Base-by-base conservation (phyloP, 2,888 invertebrate genomes). In the Sarcophaga variegata region DNA sequence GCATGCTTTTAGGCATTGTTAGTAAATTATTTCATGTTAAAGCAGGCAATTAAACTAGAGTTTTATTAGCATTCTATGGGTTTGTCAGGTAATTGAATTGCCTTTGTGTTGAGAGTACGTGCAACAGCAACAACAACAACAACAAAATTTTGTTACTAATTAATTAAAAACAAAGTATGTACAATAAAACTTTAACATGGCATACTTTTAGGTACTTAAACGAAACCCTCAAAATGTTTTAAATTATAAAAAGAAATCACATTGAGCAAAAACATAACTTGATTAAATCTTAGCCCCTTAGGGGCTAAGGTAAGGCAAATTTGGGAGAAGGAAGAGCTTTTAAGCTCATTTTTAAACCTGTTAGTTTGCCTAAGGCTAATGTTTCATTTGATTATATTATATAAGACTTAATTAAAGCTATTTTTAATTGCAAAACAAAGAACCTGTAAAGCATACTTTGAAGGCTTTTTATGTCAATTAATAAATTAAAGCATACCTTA, bases 1-100 rank as follows among this genome's bases (percentile, higher is more conserved):
- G 74, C 69, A 74, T 69, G 54, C 83, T 69, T 83, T 69, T 14
- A 79, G 79, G 64, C 69, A 62, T 74, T 74, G 22, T 80, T 66
- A 27, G 37, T 25, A 66, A 74, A 60, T 25, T 20, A 45, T 72
- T 47, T 72, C n/a, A 37, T 45, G 11, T 54, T 63, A 64, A 45
- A n/a, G n/a, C 54, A 37, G n/a, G 45, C 67, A 37, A 37, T 10
- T 37, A 37, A 37, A 67, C 54, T 25, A 59, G 20, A 17, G 4
- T 54, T 47, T 70, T 54, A 5, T 64, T 22, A 37, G 37, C 37
- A 37, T 37, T 37, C 37, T 11, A 5, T 47, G 79, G 79, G 62
- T n/a, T 70, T 70, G 70, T 11, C 70, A 71, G 63, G 69, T 70
- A 71, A 79, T 70, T 70, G 49, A 54, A 70, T 62, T 79, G 79